phyloP scores from a whole-genome alignment of 2,888 invertebrate genomes.

The Bombylius major region DNA sequence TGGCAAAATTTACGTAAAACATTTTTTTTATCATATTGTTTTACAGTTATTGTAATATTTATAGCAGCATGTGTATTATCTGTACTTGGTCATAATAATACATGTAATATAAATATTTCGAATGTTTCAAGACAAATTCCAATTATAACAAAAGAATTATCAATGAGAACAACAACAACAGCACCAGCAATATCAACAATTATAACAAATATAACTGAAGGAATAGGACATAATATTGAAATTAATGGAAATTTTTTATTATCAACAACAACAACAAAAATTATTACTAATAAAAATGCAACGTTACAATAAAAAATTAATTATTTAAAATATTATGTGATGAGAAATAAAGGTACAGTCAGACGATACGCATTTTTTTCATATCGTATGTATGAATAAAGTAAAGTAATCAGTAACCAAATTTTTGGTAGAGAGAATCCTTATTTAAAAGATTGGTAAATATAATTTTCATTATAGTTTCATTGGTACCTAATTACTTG shows the following conservation, averaged over 20 bases:
- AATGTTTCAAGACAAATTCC: conserved; percentile 7
- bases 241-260: not conserved
- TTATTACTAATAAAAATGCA: not conserved
- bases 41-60: conserved; percentile 38
- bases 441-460: too few species aligned
- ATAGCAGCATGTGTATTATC: conserved; percentile 36
- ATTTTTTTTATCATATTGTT: conserved; percentile 40
- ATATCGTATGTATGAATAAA: too few species aligned
- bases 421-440: too few species aligned
- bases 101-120: conserved; percentile 9
- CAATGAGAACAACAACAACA: conserved; percentile 20
- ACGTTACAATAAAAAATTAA: too few species aligned
- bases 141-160: not conserved
- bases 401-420: too few species aligned
- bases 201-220: not conserved
- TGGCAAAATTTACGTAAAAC: conserved; percentile 41
- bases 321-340: too few species aligned
- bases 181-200: conserved; percentile 5
- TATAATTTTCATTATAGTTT: too few species aligned
- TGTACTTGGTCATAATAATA: conserved; percentile 18
- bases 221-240: conserved; percentile 8
- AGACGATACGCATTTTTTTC: too few species aligned
- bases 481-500: too few species aligned
- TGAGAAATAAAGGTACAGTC: too few species aligned
- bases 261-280: not conserved